Base-by-base conservation (phyloP, 2,113 vertebrate species). In the Nycticorax nycticorax region DNA sequence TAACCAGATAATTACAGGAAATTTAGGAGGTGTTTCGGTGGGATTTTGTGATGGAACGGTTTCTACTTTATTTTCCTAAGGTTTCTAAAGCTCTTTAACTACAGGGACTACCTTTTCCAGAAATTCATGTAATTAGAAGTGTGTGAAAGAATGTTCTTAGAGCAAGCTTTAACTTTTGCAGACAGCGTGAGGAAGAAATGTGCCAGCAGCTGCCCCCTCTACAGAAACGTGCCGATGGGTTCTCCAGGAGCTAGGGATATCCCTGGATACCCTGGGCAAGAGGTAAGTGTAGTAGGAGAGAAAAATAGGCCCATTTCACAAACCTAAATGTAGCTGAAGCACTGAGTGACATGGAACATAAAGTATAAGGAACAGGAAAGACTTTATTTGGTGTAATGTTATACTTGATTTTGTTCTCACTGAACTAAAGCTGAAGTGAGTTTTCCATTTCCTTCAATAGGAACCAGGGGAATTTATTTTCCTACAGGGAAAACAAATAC, bases 151-250 rank as follows among this genome's bases (percentile, higher is more conserved):
- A 97, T 98, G 56, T 97, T 98, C 37, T 97, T 98, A 93, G 98
- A 98, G 89, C 98, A 98, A 97, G 98, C 98, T 96, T 99, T 98
- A 92, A 85, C 91, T 56, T 99, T 98, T 89, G 98, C 98, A 91
- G 98, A 98, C 94, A 97, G 97, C 45, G 97, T 98, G 80, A 98
- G 96, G 88, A 98, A 98, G 92, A 98, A 98, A 14, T 97, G 97
- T 79, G 97, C 97, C 63, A 98, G 95, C 7, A 98, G 97, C 53
- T 99, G 98, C 84, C 97, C 97, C 6, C 93, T 98, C 30, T 98
- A 98, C n/a, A 98, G 98, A 45, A 98, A 98, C 0, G 64, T 98
- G 74, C 97, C 91, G 9, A 97, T 97, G 97, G 98, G 98, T 64
- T 97, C 96, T 66, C 97, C 97, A 56, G 98, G 98, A 87, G 92